Base-by-base conservation (phyloP, 2,888 invertebrate species). In the Clitarchus hookeri region DNA sequence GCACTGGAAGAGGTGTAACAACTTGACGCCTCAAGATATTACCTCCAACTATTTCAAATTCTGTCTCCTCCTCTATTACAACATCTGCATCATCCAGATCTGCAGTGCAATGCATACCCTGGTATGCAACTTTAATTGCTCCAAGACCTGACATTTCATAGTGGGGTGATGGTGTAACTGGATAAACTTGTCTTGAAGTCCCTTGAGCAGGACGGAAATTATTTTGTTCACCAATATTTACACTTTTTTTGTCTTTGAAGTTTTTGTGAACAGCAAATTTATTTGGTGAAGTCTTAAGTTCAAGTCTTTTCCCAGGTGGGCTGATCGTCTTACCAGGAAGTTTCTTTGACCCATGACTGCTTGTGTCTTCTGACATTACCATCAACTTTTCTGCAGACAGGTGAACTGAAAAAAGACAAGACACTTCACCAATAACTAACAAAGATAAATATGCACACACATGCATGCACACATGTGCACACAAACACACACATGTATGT, bases 21-120 rank as follows among this genome's bases (percentile, higher is more conserved):
- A 8, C 65, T 1, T 23, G 13, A 65, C n/a, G 65, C 13, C 19
- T 82, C 23, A 44, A 27, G 44, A 12, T 82, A 44, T 36, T 83
- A 8, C 83, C 78, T 48, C 44, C 78, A 6, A 80, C 78, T 16
- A 87, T 54, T 48, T 86, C 86, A 83, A 85, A 85, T 54, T 88
- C 88, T 53, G 85, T 85, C 48, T 87, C 88, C 25, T 88, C 88
- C 80, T 87, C 88, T 6, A 88, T 82, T 19, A 88, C 84, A 13
- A 88, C 84, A 77, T 88, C 88, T 16, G 88, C 88, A 85, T 87
- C 88, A 65, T 86, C 86, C 27, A 87, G 87, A 19, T 82, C 82
- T 82, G 13, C 27, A 82, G 36, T n/a, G 27, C n/a, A 13, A 82
- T 82, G 27, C 82, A 82, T 27, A 23, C 82, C 82, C 4, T 44